Conservation (phyloP, 1,140 invertebrate genomes). For the Stenopsyche tienmushanensis region DNA sequence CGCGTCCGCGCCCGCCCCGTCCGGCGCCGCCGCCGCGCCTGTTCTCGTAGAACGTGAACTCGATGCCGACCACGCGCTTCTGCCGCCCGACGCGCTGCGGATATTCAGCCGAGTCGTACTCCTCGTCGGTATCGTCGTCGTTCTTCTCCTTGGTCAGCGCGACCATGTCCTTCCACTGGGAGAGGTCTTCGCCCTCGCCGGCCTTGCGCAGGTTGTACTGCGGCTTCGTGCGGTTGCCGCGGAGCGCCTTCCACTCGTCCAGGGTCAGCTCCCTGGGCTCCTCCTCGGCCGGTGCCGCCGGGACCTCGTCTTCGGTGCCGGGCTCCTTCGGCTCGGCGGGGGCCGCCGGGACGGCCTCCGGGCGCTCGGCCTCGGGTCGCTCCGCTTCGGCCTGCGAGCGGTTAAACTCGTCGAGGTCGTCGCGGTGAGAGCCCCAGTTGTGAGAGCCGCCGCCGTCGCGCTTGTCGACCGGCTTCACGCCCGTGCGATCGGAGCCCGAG, state of each 20-base stretch:
- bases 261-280: conserved; percentile 80
- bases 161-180: conserved; percentile 92
- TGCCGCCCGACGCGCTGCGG: conserved; percentile 84
- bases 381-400: conserved; percentile 57
- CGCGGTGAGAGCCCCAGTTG: conserved; percentile 93
- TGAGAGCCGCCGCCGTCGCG: conserved; percentile 90
- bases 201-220: conserved; percentile 88
- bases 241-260: conserved; percentile 86
- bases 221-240: conserved; percentile 72
- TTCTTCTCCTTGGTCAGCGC: conserved; percentile 79
- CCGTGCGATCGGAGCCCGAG: conserved; percentile 92
- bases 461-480: conserved; percentile 92
- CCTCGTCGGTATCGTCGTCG: conserved; percentile 64
- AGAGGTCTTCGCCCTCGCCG: conserved; percentile 86
- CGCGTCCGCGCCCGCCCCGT: conserved; percentile 61
- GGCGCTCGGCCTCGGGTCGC: conserved; percentile 52
- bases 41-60: conserved; percentile 85
- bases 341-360: conserved; percentile 55
- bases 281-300: conserved; percentile 63
- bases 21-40: conserved; percentile 68
- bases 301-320: conserved; percentile 50
- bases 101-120: conserved; percentile 79
- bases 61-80: conserved; percentile 84
- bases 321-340: conserved; percentile 51
- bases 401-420: conserved; percentile 77